These are phyloP conservation scores for Podargus strigoides DNA, from an alignment of 2,797 vertebrate species.

Conservation along the genomic window DNA sequence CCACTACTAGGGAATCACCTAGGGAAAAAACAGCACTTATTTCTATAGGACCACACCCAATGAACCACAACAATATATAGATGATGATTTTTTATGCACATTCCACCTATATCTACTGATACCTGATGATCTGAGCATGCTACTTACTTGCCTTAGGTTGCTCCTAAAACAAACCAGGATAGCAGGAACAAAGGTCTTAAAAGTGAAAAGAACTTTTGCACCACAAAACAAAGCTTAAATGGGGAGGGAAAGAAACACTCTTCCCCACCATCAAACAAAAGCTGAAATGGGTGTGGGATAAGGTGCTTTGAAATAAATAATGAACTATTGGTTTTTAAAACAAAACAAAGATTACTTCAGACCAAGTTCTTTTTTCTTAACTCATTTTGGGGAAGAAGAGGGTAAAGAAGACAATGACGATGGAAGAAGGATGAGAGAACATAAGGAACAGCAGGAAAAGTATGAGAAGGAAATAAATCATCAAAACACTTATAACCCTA, in stretches of 20 bases:
- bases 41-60: background rate
- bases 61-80: rapidly evolving
- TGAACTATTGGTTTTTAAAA: background rate
- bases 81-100: background rate
- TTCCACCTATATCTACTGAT: background rate
- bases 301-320: background rate
- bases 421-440: background rate
- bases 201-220: background rate
- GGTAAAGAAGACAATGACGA: background rate
- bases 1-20: background rate
- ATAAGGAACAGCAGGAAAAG: background rate
- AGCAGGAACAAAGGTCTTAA: background rate
- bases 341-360: background rate
- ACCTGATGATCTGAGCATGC: background rate
- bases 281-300: background rate
- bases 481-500: slow-evolving; percentile 27
- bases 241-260: background rate
- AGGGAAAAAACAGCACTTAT: background rate
- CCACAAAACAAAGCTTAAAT: background rate
- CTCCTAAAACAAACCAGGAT: background rate
- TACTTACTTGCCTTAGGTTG: background rate
- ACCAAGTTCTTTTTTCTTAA: background rate
- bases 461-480: slow-evolving; percentile 42
- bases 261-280: background rate
- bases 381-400: background rate